A percentile compares a stretch with the other conserved stretches of the same genome.
Evolutionary conservation across 2,888 invertebrate species (phyloP).

Genomic region (Cyaniris semiargus): DNA sequence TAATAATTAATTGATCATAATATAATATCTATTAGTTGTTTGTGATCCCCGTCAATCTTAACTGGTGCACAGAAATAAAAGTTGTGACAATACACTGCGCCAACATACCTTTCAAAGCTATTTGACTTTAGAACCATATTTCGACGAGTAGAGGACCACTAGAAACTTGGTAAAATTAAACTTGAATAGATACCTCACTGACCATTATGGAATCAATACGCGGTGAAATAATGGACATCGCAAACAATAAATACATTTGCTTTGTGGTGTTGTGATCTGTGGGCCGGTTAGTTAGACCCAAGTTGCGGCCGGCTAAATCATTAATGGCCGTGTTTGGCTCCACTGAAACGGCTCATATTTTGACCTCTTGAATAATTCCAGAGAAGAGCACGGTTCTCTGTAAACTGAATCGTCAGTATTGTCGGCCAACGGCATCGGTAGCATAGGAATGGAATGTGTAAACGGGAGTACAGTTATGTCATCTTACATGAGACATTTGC

Average conservation of each 20-base stretch:
- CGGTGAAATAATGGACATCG: background rate
- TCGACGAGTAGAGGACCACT: no score
- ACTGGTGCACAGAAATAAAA: no score
- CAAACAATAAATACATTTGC: constrained; percentile 20
- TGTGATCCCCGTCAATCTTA: no score
- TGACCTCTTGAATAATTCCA: constrained; percentile 12
- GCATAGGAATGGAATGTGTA: background rate
- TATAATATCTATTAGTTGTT: no score
- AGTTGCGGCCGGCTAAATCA: constrained; percentile 22
- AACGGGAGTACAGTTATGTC: background rate
- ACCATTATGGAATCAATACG: background rate
- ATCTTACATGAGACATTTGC: background rate
- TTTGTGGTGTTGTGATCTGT: constrained; percentile 30
- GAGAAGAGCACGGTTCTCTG: background rate
- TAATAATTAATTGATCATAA: no score
- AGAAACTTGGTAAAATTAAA: background rate
- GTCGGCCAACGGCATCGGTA: background rate
- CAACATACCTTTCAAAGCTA: no score
- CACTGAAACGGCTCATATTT: constrained; percentile 18
- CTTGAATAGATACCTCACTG: background rate
- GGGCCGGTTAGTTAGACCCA: constrained; percentile 30
- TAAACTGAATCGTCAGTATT: background rate
- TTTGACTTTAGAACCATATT: no score
- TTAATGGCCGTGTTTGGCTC: constrained; percentile 18
- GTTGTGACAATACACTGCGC: no score